Conservation (phyloP, 1,140 invertebrate genomes). For the Drosophila oshimai region DNA sequence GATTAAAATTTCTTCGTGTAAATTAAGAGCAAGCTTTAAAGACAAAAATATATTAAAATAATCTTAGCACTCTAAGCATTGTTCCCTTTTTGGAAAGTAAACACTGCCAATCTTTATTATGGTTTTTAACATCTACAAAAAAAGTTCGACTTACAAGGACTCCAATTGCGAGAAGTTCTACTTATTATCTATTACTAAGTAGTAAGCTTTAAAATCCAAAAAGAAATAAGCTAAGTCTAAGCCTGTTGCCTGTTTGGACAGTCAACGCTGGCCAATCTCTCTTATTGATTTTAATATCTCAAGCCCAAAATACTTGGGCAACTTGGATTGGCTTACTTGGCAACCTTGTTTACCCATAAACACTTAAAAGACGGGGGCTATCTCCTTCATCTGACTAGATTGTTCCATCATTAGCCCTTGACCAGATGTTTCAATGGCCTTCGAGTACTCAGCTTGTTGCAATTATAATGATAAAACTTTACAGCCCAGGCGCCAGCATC, state of each 20-base stretch:
- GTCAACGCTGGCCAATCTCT: background rate
- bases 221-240: no score
- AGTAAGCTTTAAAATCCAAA: no score
- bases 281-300: background rate
- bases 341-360: background rate
- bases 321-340: background rate
- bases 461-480: conserved; percentile 51
- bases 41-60: no score
- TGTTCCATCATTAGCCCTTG: conserved; percentile 26
- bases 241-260: no score
- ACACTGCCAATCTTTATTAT: background rate
- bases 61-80: no score
- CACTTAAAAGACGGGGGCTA: background rate
- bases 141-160: no score
- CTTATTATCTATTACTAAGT: no score
- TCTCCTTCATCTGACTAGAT: background rate
- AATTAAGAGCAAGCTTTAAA: no score
- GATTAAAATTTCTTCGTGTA: no score
- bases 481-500: background rate
- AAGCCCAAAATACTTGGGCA: background rate
- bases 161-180: no score
- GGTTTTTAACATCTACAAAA: no score
- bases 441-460: conserved; percentile 6
- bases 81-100: no score
- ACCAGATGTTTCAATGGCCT: conserved; percentile 31